Percentiles rank a stretch among this genome's conserved stretches.
Conservation (phyloP, 2,888 invertebrate genomes). For the Drosophila conformis region DNA sequence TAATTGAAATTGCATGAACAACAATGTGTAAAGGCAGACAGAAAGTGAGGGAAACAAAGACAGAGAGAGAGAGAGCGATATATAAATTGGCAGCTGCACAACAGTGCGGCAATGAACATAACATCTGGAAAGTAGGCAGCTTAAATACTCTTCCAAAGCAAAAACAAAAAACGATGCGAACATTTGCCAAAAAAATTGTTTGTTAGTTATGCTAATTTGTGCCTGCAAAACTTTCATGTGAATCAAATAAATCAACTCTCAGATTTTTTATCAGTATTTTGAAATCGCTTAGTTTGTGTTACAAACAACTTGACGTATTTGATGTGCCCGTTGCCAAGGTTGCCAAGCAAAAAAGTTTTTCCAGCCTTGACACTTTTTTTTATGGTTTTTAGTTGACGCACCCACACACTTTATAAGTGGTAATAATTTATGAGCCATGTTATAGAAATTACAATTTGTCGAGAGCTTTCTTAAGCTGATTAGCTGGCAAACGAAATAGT, state of each 20-base stretch:
- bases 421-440: constrained; percentile 71
- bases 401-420: constrained; percentile 41
- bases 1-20: constrained; percentile 83
- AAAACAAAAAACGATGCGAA: neutral
- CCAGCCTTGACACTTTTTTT: constrained; percentile 47
- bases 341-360: constrained; percentile 22
- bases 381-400: constrained; percentile 46
- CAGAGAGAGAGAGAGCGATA: neutral
- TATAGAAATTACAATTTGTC: constrained; percentile 64
- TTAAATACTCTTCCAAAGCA: constrained; percentile 19
- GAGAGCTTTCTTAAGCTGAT: constrained; percentile 55
- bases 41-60: constrained; percentile 6
- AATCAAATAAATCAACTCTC: constrained; percentile 1
- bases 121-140: neutral
- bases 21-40: constrained; percentile 61
- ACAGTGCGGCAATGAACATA: constrained; percentile 39
- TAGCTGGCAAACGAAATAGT: constrained; percentile 58
- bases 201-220: neutral
- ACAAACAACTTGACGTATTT: constrained; percentile 10
- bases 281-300: neutral
- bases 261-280: neutral
- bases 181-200: neutral
- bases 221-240: neutral
- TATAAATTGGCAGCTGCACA: constrained; percentile 68
- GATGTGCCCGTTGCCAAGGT: constrained; percentile 4